Percentiles rank a stretch among this genome's conserved stretches.
phyloP scores from a whole-genome alignment of 2,113 vertebrate genomes.

The Synchiropus splendidus region DNA sequence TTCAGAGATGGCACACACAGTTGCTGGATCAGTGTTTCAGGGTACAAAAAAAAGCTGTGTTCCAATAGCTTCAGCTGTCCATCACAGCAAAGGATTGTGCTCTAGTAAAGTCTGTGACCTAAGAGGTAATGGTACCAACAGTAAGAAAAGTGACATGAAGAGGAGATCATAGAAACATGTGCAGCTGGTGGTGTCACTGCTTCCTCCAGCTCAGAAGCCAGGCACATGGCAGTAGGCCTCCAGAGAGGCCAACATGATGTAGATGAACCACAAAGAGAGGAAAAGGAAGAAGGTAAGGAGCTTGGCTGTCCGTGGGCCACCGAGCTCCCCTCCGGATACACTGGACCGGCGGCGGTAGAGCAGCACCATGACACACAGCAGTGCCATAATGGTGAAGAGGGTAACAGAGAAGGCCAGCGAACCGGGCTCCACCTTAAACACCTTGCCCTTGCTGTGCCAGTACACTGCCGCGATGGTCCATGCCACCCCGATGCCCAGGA shows the following conservation, averaged over 20 bases:
- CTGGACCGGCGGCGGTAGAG: constrained; percentile 69
- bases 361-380: constrained; percentile 56
- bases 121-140: constrained; percentile 56
- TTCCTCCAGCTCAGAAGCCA: constrained; percentile 59
- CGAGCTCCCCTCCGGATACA: constrained; percentile 69
- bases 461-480: constrained; percentile 76
- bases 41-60: constrained; percentile 10
- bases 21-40: constrained; percentile 1
- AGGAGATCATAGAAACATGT: constrained; percentile 40
- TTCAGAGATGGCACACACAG: too few relatives aligned
- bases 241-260: constrained; percentile 71
- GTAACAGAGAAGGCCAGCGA: constrained; percentile 78
- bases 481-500: constrained; percentile 76
- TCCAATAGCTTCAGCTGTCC: constrained; percentile 34
- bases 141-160: constrained; percentile 50
- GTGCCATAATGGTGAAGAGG: constrained; percentile 70
- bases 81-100: constrained; percentile 42
- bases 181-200: constrained; percentile 19
- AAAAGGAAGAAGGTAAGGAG: constrained; percentile 68
- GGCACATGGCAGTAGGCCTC: constrained; percentile 74
- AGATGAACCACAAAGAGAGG: constrained; percentile 69
- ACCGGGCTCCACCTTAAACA: constrained; percentile 67
- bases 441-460: constrained; percentile 64
- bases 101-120: neutral
- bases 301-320: constrained; percentile 72